Base-by-base conservation (phyloP, 2,113 vertebrate genomes). In the Opisthocomus hoazin region DNA sequence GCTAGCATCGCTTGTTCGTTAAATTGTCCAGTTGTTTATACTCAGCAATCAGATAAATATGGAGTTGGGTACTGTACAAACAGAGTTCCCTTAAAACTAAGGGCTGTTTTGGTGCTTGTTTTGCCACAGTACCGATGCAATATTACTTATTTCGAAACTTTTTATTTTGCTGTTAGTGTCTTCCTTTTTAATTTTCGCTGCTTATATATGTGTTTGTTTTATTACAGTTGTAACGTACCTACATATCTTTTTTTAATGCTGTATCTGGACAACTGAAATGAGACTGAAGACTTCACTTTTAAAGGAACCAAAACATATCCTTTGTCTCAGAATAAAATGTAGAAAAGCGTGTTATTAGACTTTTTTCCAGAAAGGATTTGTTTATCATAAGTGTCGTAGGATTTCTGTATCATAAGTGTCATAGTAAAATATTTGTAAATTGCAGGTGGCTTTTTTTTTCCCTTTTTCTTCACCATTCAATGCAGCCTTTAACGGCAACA, bases 301-400 rank as follows among this genome's bases (percentile, higher is more conserved):
- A 65, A 99, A 99, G 97, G 99, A 99, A 97, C 98, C 99, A n/a
- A 99, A 99, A 90, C 99, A 99, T 99, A 99, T 99, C 99, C 99
- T 99, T 99, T 98, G 53, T 84, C 48, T 88, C 54, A 56, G 54
- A 64, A 87, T 3, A 87, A 86, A 50, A 5, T 2, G 1, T 45
- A 63, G 45, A 41, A 68, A 34, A 73, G 10, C 84, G 1, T 7
- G 14, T 70, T 89, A 43, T 45, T 45, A 63, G 22, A 12, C 61
- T 75, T 63, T 91, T 60, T 93, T 39, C 34, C 54, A 87, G n/a
- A 53, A 61, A 46, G 15, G 5, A 9, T 34, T 76, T 53, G 6
- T 85, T 89, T 82, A 50, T 14, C 29, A 24, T 54, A 54, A 56
- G 54, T 88, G 4, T 65, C 11, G 6, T 32, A 88, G 60, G 5